Evolutionary conservation across 1,140 invertebrate genomes (phyloP).

Genomic region (Bombus pyrosoma): DNA sequence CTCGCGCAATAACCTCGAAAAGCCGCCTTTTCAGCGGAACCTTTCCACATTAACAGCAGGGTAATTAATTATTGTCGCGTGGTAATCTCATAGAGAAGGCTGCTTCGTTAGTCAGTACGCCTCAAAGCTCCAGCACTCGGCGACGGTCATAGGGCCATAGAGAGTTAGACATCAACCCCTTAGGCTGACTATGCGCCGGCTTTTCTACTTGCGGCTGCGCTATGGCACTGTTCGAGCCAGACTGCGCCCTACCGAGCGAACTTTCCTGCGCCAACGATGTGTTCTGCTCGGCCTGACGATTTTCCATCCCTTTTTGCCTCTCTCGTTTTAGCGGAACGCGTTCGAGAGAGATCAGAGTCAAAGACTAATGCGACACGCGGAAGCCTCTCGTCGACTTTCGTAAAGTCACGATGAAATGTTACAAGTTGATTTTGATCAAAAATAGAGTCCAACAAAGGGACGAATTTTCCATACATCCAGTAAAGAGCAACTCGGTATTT

Average conservation of each 20-base stretch:
- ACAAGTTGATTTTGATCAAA: not conserved
- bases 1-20: conserved; percentile 15
- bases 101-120: conserved; percentile 44
- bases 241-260: conserved; percentile 19
- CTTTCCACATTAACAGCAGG: conserved; percentile 42
- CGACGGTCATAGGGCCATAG: not conserved
- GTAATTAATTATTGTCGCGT: conserved; percentile 60
- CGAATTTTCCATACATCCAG: not conserved
- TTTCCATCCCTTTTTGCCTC: not conserved
- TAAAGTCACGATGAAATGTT: not conserved
- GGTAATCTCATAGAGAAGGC: conserved; percentile 46
- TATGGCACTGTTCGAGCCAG: conserved; percentile 31
- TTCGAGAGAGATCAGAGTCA: not conserved
- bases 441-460: not conserved
- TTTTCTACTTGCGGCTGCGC: conserved; percentile 31
- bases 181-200: conserved; percentile 24
- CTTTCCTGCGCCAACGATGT: not conserved
- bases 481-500: not conserved
- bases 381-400: not conserved
- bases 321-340: not conserved
- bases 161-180: not conserved
- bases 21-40: not conserved
- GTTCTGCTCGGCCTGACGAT: not conserved
- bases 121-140: conserved; percentile 33
- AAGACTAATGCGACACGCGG: not conserved